phyloP scores from a whole-genome alignment of 1,140 invertebrate genomes.

The Cephus cinctus region DNA sequence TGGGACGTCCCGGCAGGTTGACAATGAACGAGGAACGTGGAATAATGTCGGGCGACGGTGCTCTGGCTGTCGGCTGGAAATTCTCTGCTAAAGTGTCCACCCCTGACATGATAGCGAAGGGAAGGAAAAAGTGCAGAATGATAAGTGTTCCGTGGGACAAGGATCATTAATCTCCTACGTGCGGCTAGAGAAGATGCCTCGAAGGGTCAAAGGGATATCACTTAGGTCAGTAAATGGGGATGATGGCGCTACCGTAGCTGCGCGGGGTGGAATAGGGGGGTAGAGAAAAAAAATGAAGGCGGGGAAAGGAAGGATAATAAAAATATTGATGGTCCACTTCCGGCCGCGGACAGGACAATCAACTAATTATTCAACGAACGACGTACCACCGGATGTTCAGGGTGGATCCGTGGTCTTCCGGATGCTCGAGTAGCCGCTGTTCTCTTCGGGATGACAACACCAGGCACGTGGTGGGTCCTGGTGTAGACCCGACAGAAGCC shows the following conservation, averaged over 20 bases:
- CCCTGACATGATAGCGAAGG: no score
- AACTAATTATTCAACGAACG: conserved; percentile 45
- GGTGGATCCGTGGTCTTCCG: no score
- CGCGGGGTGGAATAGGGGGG: conserved; percentile 6
- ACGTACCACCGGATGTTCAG: conserved; percentile 17
- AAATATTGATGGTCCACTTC: conserved; percentile 47
- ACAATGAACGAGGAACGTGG: no score
- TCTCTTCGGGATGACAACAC: no score
- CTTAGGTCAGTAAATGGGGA: conserved; percentile 21
- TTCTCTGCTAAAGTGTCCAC: no score
- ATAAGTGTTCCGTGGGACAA: not conserved
- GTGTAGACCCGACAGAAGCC: no score
- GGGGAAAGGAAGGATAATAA: conserved; percentile 27
- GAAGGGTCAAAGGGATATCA: not conserved
- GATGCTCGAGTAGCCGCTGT: no score
- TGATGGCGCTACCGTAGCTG: conserved; percentile 23
- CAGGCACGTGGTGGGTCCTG: no score
- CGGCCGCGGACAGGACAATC: conserved; percentile 41
- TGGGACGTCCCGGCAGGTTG: no score
- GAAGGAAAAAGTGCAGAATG: no score
- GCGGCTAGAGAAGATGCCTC: not conserved
- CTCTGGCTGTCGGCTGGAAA: no score
- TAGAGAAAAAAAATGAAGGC: conserved; percentile 1
- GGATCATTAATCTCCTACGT: not conserved
- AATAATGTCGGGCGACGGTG: no score